Conservation (phyloP, 2,797 vertebrate species). For the Acipenser transmontanus region DNA sequence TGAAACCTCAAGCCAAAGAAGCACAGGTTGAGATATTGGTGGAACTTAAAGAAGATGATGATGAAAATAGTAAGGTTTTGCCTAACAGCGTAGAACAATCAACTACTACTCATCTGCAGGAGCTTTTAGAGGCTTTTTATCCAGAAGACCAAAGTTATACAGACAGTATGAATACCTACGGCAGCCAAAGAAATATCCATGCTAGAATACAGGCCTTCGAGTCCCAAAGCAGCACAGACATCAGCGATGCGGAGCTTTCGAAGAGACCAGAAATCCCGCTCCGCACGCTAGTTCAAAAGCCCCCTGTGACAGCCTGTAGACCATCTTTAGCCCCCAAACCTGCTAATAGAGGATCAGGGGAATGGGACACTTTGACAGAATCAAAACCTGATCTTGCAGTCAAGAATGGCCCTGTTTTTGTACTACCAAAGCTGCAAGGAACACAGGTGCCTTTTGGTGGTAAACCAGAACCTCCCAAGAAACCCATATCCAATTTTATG, state of each 20-base stretch:
- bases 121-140: constrained; percentile 49
- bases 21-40: constrained; percentile 45
- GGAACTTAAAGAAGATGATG: constrained; percentile 26
- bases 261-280: constrained; percentile 67
- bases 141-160: constrained; percentile 23
- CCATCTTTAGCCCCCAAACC: constrained; percentile 65
- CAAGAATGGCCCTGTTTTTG: constrained; percentile 35
- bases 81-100: constrained; percentile 10
- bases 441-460: constrained; percentile 29
- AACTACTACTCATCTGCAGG: constrained; percentile 42
- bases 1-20: constrained; percentile 54
- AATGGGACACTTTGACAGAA: constrained; percentile 49
- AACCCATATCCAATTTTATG: constrained; percentile 52
- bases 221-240: constrained; percentile 58
- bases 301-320: constrained; percentile 62
- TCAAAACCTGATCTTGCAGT: constrained; percentile 37
- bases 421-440: constrained; percentile 33
- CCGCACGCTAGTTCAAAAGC: constrained; percentile 58
- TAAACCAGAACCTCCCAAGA: constrained; percentile 71
- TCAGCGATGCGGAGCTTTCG: constrained; percentile 34
- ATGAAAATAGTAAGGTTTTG: constrained; percentile 14
- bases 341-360: constrained; percentile 54
- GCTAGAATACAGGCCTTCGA: constrained; percentile 86
- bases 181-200: constrained; percentile 68
- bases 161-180: constrained; percentile 64